These are phyloP conservation scores for Notothenia coriiceps DNA, from an alignment of 2,113 vertebrate species.

Conservation along the genomic window DNA sequence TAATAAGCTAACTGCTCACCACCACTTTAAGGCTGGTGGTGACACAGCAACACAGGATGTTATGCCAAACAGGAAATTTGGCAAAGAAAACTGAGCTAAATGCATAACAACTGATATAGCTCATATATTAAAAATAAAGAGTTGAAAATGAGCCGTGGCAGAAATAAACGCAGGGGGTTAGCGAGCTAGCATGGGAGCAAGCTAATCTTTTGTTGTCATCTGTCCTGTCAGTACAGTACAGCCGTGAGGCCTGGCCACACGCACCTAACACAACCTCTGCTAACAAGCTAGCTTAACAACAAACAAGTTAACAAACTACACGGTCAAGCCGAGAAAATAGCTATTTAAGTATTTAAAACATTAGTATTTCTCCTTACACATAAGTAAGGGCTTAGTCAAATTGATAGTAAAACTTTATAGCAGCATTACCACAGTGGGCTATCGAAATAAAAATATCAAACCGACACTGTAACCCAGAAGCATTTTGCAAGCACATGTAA, in stretches of 20 bases:
- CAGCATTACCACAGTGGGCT: slow-evolving; percentile 47
- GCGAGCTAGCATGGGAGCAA: slow-evolving; percentile 44
- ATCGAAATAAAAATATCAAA: slow-evolving; percentile 34
- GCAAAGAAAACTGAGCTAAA: slow-evolving; percentile 47
- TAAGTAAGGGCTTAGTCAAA: neutral
- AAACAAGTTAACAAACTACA: slow-evolving; percentile 50
- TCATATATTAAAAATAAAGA: neutral
- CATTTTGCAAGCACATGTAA: neutral
- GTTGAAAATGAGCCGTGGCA: neutral
- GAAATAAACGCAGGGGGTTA: slow-evolving; percentile 4
- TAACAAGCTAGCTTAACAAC: slow-evolving; percentile 66
- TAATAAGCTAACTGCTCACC: slow-evolving; percentile 17
- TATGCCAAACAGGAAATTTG: slow-evolving; percentile 57
- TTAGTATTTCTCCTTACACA: too few species aligned
- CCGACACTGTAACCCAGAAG: neutral
- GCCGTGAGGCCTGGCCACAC: slow-evolving; percentile 72
- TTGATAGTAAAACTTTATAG: slow-evolving; percentile 64
- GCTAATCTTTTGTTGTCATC: slow-evolving; percentile 79
- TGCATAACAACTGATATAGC: slow-evolving; percentile 7
- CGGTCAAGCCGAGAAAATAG: neutral
- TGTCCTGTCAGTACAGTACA: slow-evolving; percentile 58
- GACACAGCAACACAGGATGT: slow-evolving; percentile 36
- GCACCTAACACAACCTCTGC: slow-evolving; percentile 50
- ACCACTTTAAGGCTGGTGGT: neutral
- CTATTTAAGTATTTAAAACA: neutral